Base-by-base conservation (phyloP, 2,797 vertebrate genomes). In the Acrocephalus scirpaceus region DNA sequence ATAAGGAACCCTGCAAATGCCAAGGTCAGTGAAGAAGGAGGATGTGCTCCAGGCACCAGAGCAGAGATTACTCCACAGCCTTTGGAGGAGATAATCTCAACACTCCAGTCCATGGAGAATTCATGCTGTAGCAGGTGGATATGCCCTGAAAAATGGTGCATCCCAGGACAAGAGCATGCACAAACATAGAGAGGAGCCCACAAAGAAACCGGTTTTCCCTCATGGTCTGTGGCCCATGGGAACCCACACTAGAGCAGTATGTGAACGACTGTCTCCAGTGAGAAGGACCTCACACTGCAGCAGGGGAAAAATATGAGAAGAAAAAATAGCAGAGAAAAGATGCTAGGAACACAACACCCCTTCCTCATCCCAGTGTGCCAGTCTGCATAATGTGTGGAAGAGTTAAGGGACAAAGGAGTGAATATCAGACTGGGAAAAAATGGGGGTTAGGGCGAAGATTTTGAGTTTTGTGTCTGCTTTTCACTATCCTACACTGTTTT, bases 391-490 rank as follows among this genome's bases (percentile, higher is more conserved):
- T 32, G 20, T 1, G 2, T 16, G 13, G 30, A 61, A 76, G 9
- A 62, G 16, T 8, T 66, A 53, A 66, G 45, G 42, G 76, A 50
- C 1, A 12, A 90, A 62, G 3, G 7, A 81, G 9, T 61, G 27
- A 82, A 76, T 14, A 4, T 73, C 7, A 86, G 10, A 22, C 51
- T 62, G 9, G 14, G 13, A 57, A 73, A 76, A 66, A 47, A 2
- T 4, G 4, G 10, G 14, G 5, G 1, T 8, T 42, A 29, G 3
- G 16, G 7, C 13, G 4, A 83, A 62, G 8, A 2, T 47, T 74
- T 56, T 62, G 7, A 47, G 21, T 22, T 94, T 77, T 40, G 10
- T 36, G 30, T 67, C 88, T 86, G 5, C 7, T 80, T 88, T 83
- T 71, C 22, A 44, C 22, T 56, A 53, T 60, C 45, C 42, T 75